phyloP scores from a whole-genome alignment of 2,797 vertebrate species.

The Loriculus beryllinus region DNA sequence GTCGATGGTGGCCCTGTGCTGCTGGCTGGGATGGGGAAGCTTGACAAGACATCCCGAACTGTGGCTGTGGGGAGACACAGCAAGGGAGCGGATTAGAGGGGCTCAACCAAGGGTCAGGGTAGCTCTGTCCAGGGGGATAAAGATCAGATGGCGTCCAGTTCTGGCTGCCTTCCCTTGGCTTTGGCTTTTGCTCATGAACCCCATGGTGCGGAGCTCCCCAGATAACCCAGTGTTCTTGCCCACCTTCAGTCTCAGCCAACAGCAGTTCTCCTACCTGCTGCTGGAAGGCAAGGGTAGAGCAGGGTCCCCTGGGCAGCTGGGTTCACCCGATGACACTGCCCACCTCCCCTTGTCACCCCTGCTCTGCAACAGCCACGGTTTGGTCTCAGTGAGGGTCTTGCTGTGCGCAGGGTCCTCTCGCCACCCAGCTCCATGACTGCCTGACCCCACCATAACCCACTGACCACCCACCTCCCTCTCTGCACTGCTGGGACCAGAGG shows the following conservation, averaged over 20 bases:
- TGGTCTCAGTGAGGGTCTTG: neutral
- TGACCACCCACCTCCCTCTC: accelerated
- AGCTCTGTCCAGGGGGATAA: accelerated
- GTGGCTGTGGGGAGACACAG: neutral
- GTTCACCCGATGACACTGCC: neutral
- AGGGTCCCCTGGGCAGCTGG: neutral
- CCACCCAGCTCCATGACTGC: neutral
- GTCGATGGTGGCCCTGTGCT: neutral
- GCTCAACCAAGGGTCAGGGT: neutral
- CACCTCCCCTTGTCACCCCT: neutral
- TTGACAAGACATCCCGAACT: neutral
- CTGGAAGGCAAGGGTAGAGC: neutral
- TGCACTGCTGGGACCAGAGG: neutral
- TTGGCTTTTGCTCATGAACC: neutral
- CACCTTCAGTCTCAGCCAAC: neutral
- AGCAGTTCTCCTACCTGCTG: neutral
- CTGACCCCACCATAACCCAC: neutral
- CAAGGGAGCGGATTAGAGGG: neutral
- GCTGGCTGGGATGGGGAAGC: neutral
- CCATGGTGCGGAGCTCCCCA: accelerated
- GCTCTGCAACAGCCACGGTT: neutral
- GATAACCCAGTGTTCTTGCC: neutral
- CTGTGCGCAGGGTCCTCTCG: neutral
- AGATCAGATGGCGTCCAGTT: neutral
- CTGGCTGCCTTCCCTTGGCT: neutral